A percentile compares a stretch with the other conserved stretches of the same genome.
phyloP scores from a whole-genome alignment of 92 coral and sea anemone species.

The Hydrozoanthus gracilis region DNA sequence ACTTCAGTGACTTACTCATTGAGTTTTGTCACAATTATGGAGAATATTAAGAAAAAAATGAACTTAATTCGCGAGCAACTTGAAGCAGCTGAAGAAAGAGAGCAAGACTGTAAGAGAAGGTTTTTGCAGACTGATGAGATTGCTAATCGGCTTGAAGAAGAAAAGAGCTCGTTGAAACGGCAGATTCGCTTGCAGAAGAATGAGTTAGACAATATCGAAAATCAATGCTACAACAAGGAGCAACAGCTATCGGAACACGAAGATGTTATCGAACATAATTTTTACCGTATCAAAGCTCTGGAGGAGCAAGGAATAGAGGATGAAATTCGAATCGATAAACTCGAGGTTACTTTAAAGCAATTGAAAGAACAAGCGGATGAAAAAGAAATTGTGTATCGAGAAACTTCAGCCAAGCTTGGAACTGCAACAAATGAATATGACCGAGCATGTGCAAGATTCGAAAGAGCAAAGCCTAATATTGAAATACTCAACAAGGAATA shows the following conservation, averaged over 20 bases:
- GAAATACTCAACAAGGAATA: constrained; percentile 56
- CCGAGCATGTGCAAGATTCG: constrained; percentile 47
- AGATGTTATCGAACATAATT: constrained; percentile 59
- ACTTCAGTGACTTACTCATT: not conserved
- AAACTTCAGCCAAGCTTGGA: constrained; percentile 60
- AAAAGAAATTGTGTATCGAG: constrained; percentile 67
- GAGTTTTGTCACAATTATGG: constrained; percentile 53
- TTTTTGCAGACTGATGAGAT: constrained; percentile 36
- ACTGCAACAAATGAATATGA: constrained; percentile 51
- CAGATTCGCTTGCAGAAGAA: constrained; percentile 38
- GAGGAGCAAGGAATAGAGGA: constrained; percentile 67
- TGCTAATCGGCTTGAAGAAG: constrained; percentile 59
- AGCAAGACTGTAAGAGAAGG: constrained; percentile 52
- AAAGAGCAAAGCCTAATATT: constrained; percentile 48
- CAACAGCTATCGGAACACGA: constrained; percentile 28
- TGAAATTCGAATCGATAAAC: constrained; percentile 60
- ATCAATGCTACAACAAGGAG: constrained; percentile 51
- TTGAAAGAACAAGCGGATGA: constrained; percentile 59
- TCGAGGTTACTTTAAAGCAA: constrained; percentile 63
- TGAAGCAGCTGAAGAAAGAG: constrained; percentile 75
- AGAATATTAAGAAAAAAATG: constrained; percentile 70
- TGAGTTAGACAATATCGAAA: constrained; percentile 57
- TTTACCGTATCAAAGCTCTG: constrained; percentile 56
- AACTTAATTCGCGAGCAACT: constrained; percentile 60
- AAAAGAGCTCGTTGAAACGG: constrained; percentile 50